A percentile compares a stretch with the other conserved stretches of the same genome.
These are phyloP conservation scores for Chelonus insularis DNA, from an alignment of 1,140 invertebrate species.

Conservation along the genomic window DNA sequence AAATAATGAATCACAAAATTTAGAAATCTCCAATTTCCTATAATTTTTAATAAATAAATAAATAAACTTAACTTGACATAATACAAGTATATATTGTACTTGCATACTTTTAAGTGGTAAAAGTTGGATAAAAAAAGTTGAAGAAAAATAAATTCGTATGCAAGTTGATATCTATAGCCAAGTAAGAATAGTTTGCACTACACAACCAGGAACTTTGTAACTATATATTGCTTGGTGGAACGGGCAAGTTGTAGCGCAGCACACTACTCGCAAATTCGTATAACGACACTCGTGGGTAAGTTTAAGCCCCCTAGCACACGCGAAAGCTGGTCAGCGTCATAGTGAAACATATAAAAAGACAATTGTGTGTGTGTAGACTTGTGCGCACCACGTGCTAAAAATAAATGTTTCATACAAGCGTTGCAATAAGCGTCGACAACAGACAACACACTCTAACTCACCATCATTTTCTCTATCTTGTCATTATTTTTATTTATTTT, in stretches of 20 bases:
- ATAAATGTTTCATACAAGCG: conserved; percentile 12
- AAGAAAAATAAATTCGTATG: background rate
- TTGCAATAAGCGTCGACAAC: conserved; percentile 7
- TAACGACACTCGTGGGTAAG: conserved; percentile 13
- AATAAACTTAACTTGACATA: background rate
- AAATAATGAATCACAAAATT: too few relatives aligned
- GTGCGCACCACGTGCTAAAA: background rate
- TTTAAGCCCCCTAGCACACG: background rate
- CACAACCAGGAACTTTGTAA: conserved; percentile 1
- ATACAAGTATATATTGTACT: background rate
- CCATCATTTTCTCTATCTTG: background rate
- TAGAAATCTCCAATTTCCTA: too few relatives aligned
- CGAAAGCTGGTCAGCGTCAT: conserved; percentile 1
- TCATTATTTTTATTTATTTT: conserved; percentile 5
- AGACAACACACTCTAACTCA: background rate
- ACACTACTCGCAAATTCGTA: conserved; percentile 10
- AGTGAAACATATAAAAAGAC: background rate
- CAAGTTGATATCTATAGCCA: background rate
- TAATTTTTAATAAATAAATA: too few relatives aligned
- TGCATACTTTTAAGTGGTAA: background rate
- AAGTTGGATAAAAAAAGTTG: background rate
- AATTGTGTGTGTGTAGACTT: background rate
- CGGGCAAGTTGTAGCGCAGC: background rate
- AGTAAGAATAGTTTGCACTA: conserved; percentile 2
- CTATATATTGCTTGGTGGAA: background rate